Conservation (phyloP, 2,888 invertebrate species). For the Netelia inedita region DNA sequence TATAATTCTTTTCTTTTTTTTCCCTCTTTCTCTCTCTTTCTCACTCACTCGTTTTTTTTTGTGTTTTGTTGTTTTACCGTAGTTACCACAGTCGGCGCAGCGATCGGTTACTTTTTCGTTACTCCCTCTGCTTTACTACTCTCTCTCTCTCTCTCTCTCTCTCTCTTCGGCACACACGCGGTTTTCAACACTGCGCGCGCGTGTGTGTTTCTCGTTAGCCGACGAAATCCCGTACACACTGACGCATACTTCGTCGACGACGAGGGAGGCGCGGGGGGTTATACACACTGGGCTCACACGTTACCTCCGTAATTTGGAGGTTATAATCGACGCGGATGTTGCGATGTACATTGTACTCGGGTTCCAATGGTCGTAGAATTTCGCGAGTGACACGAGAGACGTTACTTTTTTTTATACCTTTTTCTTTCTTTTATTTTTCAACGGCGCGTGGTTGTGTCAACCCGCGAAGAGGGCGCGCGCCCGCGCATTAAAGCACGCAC, state of each 20-base stretch:
- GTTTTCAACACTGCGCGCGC: slow-evolving; percentile 6
- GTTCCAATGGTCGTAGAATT: not conserved
- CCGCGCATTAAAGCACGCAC: not conserved
- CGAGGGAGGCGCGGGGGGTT: not conserved
- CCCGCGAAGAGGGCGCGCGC: slow-evolving; percentile 33
- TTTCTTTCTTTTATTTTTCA: not conserved
- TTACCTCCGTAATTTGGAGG: not conserved
- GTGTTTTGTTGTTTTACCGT: slow-evolving; percentile 20
- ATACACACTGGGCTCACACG: slow-evolving; percentile 5
- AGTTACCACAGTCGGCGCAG: not conserved
- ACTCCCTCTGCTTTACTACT: not conserved
- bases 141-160: slow-evolving; percentile 59
- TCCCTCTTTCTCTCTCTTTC: not conserved
- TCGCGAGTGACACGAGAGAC: not conserved
- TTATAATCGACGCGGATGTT: not conserved
- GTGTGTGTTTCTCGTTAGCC: not conserved
- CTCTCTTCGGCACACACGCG: not conserved
- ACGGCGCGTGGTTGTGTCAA: slow-evolving; percentile 48
- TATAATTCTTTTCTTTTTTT: slow-evolving; percentile 6
- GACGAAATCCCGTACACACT: not conserved
- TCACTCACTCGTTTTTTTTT: slow-evolving; percentile 14
- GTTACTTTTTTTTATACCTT: not conserved
- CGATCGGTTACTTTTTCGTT: slow-evolving; percentile 13
- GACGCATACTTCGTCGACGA: no score
- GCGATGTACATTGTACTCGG: no score